Evolutionary conservation across 2,797 vertebrate species (phyloP).

Genomic region (Notoglanidium macrostoma): DNA sequence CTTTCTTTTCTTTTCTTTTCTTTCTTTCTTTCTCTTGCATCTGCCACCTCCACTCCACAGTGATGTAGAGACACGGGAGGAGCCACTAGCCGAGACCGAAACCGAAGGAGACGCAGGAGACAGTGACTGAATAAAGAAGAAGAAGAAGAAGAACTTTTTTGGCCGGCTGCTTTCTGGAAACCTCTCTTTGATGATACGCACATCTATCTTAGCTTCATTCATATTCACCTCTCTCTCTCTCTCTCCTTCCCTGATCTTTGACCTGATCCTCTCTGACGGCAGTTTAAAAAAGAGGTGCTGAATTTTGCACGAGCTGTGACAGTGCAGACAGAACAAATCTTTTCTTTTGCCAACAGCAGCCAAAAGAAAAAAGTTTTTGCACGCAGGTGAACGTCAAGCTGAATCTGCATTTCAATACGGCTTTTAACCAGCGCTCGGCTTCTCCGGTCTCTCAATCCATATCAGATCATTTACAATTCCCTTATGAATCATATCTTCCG

Average conservation of each 20-base stretch:
- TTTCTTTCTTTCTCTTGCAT: neutral
- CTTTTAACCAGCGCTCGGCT: neutral
- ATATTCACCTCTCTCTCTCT: neutral
- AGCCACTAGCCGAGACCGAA: neutral
- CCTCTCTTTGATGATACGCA: neutral
- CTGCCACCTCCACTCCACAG: neutral
- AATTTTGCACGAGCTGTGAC: neutral
- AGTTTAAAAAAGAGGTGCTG: neutral
- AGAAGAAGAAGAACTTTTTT: neutral
- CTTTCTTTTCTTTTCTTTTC: neutral
- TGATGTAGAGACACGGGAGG: neutral
- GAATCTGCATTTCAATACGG: neutral
- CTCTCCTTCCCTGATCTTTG: neutral
- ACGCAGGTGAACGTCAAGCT: neutral
- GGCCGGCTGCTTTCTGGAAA: neutral
- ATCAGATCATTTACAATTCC: neutral
- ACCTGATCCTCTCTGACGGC: neutral
- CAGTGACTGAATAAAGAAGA: neutral
- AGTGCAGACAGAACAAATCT: neutral
- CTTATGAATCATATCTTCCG: neutral
- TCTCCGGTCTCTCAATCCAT: neutral
- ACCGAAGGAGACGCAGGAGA: neutral
- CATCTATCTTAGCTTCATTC: neutral
- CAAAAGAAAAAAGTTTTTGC: neutral
- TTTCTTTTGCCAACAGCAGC: slow-evolving; percentile 3